Evolutionary conservation across 2,797 vertebrate species (phyloP), one percentile per base, ranked within the genome.

Genomic region (Cyprinella venusta): DNA sequence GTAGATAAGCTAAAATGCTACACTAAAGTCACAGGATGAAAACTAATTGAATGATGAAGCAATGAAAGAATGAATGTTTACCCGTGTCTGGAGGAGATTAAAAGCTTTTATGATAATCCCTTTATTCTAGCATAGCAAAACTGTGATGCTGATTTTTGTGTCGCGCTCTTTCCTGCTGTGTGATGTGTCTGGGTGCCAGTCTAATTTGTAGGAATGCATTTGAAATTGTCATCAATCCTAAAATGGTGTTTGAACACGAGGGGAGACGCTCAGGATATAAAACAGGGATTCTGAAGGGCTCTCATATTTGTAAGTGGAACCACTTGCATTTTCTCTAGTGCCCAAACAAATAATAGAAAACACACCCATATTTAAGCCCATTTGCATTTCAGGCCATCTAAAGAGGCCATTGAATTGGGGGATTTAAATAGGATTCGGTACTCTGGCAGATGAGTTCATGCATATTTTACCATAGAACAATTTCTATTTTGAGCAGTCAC

Each of bases 231-330:
- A 33, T 76, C 82, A 75, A 88, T 84, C 88, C 87, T 87, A 86
- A 79, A 78, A 87, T 45, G 13, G 45, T 82, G 85, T 84, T 88
- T 52, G 72, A 56, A 85, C 75, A 87, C 80, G 72, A 64, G 30
- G 78, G 81, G 71, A 15, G 52, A 63, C 81, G 89, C 88, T 88
- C 82, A 52, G 15, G 56, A 88, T 90, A 84, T 86, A 70, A 83
- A 91, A 86, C 70, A 71, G 1, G 6, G 68, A 80, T 48, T 65
- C 79, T 70, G 79, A 63, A 91, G 89, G 82, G 80, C 84, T 80
- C 92, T 93, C 90, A 88, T 26, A 81, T 77, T 87, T 85, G 90
- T 89, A 84, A 90, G 86, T 91, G 87, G 36, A 84, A 83, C 81
- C 81, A 75, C 85, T 76, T 69, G 65, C 45, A 72, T 80, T 90